phyloP scores from a whole-genome alignment of 2,113 vertebrate species.

The Bostrychus sinensis region DNA sequence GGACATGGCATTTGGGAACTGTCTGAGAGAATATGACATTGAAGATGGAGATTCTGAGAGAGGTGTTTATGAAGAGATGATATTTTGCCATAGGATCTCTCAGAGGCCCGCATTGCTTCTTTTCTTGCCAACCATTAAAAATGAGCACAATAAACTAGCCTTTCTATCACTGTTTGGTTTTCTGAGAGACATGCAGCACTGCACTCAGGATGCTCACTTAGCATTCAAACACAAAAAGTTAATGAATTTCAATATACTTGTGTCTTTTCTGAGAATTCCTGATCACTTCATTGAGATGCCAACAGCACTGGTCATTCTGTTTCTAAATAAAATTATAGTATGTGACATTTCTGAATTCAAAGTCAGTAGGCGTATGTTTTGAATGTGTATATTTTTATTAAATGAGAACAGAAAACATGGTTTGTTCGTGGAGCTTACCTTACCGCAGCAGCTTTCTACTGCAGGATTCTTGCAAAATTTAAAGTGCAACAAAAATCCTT shows the following conservation, averaged over 20 bases:
- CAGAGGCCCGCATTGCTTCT: slow-evolving; percentile 61
- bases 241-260: not conserved
- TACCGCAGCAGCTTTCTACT: too few species aligned
- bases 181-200: slow-evolving; percentile 33
- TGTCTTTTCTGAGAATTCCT: too few species aligned
- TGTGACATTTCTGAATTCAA: too few species aligned
- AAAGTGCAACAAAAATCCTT: too few species aligned
- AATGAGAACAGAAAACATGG: too few species aligned
- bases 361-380: too few species aligned
- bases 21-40: slow-evolving; percentile 48
- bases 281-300: too few species aligned
- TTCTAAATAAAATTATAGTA: too few species aligned
- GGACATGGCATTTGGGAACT: slow-evolving; percentile 39
- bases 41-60: slow-evolving; percentile 33
- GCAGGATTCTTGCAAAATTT: too few species aligned
- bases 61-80: slow-evolving; percentile 30
- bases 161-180: slow-evolving; percentile 68
- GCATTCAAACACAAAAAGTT: not conserved
- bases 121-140: slow-evolving; percentile 72
- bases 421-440: too few species aligned
- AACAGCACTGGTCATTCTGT: too few species aligned
- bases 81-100: slow-evolving; percentile 58
- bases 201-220: slow-evolving; percentile 30
- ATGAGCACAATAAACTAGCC: slow-evolving; percentile 79
- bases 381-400: too few species aligned